Evolutionary conservation across 2,888 invertebrate genomes (phyloP).

Genomic region (Drosophila seclusa): DNA sequence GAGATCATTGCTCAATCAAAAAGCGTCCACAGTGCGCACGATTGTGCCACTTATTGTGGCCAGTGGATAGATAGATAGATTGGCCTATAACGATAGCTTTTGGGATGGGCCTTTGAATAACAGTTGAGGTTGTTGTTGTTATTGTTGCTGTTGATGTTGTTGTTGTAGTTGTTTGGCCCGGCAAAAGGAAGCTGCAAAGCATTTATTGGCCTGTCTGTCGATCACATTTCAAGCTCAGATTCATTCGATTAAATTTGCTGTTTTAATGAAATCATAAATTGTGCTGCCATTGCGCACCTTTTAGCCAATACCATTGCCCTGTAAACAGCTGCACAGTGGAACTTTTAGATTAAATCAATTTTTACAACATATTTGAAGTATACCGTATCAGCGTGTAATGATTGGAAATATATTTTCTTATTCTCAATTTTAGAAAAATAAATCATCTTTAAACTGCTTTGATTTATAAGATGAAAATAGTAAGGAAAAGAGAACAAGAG

Average conservation of each 20-base stretch:
- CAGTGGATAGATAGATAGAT: conserved; percentile 65
- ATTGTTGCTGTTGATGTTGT: conserved; percentile 4
- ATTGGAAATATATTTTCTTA: neutral
- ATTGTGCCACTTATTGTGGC: conserved; percentile 81
- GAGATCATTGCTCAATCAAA: conserved; percentile 80
- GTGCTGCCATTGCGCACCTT: conserved; percentile 56
- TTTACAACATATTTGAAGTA: neutral
- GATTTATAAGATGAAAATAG: too few relatives aligned
- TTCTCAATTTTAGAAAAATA: too few relatives aligned
- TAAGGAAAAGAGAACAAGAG: neutral
- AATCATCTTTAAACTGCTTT: too few relatives aligned
- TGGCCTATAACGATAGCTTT: conserved; percentile 38
- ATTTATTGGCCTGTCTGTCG: conserved; percentile 41
- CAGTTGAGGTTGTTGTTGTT: conserved; percentile 8
- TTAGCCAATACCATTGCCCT: conserved; percentile 18
- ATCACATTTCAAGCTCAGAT: conserved; percentile 57
- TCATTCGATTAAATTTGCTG: conserved; percentile 73
- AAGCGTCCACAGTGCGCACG: conserved; percentile 74
- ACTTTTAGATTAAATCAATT: too few relatives aligned
- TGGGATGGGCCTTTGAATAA: conserved; percentile 35
- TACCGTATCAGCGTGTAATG: neutral
- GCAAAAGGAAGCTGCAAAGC: conserved; percentile 38
- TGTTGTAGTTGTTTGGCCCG: conserved; percentile 12
- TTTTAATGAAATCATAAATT: conserved; percentile 80
- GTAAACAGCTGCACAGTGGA: conserved; percentile 26